A percentile compares a stretch with the other conserved stretches of the same genome.
phyloP scores from a whole-genome alignment of 2,113 vertebrate species.

The Gavia stellata region DNA sequence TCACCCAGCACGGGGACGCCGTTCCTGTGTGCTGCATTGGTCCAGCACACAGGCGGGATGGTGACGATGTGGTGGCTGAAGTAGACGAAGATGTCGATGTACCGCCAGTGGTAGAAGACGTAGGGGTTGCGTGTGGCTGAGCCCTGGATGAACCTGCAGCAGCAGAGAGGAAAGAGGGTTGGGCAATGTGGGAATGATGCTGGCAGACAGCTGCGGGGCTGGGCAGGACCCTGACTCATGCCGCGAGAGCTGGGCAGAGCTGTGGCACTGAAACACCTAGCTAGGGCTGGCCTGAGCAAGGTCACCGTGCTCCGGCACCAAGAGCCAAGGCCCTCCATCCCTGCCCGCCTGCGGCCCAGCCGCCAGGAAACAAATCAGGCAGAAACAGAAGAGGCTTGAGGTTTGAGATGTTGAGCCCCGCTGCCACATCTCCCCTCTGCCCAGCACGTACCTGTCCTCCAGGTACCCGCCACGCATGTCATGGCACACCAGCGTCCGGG shows the following conservation, averaged over 20 bases:
- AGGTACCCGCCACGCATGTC: conserved; percentile 96
- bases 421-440: not conserved
- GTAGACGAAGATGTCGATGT: conserved; percentile 94
- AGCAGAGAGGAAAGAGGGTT: not conserved
- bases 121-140: conserved; percentile 71
- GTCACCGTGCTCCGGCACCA: accelerated
- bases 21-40: conserved; percentile 86
- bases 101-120: conserved; percentile 94
- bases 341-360: not conserved
- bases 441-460: conserved; percentile 81
- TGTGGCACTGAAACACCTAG: not conserved
- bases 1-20: conserved; percentile 87
- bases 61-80: conserved; percentile 90
- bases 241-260: not conserved
- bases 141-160: conserved; percentile 88
- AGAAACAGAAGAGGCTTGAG: not conserved
- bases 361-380: not conserved
- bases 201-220: not conserved
- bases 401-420: accelerated
- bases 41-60: conserved; percentile 90
- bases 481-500: conserved; percentile 87
- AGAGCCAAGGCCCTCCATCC: not conserved
- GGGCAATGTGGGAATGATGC: not conserved
- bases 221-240: conserved; percentile 8
- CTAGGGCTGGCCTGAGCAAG: not conserved